phyloP scores from a whole-genome alignment of 2,797 vertebrate genomes.

The Gadopsis marmoratus region DNA sequence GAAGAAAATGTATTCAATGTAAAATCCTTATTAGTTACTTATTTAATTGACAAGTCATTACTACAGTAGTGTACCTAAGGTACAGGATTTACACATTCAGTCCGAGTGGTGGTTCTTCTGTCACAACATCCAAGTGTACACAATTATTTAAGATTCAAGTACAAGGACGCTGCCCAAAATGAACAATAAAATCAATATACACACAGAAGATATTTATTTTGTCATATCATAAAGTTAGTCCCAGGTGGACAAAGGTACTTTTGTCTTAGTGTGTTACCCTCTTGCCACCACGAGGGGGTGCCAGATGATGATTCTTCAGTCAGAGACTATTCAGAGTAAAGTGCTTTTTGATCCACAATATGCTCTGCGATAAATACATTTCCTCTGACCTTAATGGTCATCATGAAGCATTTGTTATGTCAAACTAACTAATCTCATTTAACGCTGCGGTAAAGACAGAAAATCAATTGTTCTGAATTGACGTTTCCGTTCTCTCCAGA shows the following conservation, averaged over 20 bases:
- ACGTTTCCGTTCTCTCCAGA: not conserved
- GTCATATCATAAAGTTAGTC: not conserved
- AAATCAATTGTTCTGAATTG: not conserved
- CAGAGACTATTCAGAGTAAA: not conserved
- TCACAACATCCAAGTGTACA: not conserved
- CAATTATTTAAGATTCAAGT: too few relatives aligned
- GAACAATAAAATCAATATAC: not conserved
- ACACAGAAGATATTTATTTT: not conserved
- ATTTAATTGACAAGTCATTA: conserved; percentile 8
- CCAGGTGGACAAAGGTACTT: not conserved
- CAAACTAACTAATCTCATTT: not conserved
- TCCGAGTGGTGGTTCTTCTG: not conserved
- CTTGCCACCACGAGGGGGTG: conserved; percentile 46
- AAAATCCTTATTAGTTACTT: conserved; percentile 79
- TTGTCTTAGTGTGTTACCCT: not conserved
- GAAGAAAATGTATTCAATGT: conserved; percentile 87
- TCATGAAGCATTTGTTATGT: not conserved
- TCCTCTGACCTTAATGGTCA: not conserved
- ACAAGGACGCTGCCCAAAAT: too few relatives aligned
- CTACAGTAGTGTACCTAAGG: not conserved
- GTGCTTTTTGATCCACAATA: not conserved
- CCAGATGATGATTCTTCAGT: not conserved
- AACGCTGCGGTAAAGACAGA: not conserved
- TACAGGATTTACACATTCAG: not conserved
- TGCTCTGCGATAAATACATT: not conserved